These are phyloP conservation scores for Hyperoplus immaculatus DNA, from an alignment of 2,797 vertebrate species.

Conservation along the genomic window DNA sequence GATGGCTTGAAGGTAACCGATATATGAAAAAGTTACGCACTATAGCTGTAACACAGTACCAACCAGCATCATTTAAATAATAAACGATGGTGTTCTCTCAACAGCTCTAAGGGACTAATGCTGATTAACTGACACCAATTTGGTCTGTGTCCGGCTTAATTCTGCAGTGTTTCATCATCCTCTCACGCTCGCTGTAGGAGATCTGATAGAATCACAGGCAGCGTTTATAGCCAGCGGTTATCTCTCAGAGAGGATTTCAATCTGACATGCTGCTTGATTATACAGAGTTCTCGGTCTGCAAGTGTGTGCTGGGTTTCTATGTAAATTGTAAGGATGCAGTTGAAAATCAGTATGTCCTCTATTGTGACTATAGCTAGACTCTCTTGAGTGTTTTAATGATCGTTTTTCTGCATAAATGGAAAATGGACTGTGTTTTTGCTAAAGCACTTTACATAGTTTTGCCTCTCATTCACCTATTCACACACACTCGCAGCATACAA, in stretches of 20 bases:
- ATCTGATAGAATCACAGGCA: constrained; percentile 40
- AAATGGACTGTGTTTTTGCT: too few relatives aligned
- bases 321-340: constrained; percentile 1
- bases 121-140: constrained; percentile 58
- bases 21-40: too few relatives aligned
- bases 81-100: constrained; percentile 7
- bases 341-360: neutral
- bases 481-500: too few relatives aligned
- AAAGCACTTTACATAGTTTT: too few relatives aligned
- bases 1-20: too few relatives aligned
- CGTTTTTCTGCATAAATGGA: neutral
- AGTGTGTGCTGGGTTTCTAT: constrained; percentile 4
- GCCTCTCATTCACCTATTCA: too few relatives aligned
- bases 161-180: constrained; percentile 55
- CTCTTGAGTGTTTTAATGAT: neutral
- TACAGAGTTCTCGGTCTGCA: neutral
- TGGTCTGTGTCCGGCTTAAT: constrained; percentile 49
- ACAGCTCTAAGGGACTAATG: constrained; percentile 26
- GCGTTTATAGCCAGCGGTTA: constrained; percentile 54
- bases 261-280: constrained; percentile 31
- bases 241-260: constrained; percentile 43
- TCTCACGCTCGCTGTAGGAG: constrained; percentile 17
- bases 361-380: neutral
- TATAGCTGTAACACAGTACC: too few relatives aligned
- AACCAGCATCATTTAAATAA: neutral